Base-by-base conservation (phyloP, 2,113 vertebrate species). In the Paratilapia polleni region DNA sequence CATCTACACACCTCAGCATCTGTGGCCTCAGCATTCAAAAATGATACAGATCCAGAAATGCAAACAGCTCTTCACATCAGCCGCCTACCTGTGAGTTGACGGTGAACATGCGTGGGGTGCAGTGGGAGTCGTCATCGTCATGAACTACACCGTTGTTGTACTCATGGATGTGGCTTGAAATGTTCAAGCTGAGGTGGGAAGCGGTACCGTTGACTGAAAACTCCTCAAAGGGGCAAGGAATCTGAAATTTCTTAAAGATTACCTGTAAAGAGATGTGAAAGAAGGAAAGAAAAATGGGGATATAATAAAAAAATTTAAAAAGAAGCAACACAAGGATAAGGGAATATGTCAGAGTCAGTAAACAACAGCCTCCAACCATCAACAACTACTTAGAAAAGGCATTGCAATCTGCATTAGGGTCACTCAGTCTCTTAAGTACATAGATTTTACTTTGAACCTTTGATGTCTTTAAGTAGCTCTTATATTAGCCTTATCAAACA, bases 201-300 rank as follows among this genome's bases (percentile, higher is more conserved):
- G 81, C 49, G 0, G 97, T 98, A 80, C 58, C 5, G 77, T 99
- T 99, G 62, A 63, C 26, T 1, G 92, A 89, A 73, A 61, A 95
- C 81, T 95, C 95, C 0, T 91, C 93, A 41, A 99, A 96, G 0
- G 98, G 98, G 87, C 98, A 99, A 4, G 96, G 94, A 75, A 99
- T 96, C 82, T 98, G 97, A 78, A 99, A 99, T 94, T 96, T 99
- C 93, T 99, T 99, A 88, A 97, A 99, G 91, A 97, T 99, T 43
- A 99, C 98, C 98, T 99, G 87, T 20, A 58, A n/a, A 8, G 22
- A 75, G 4, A 79, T 24, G n/a, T n/a, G 10, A 74, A 63, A 20
- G 12, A 31, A 2, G 9, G 10, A 74, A 63, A 20, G 13, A 10
- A n/a, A 47, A 77, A 43, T 3, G 17, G 7, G 9, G 24, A 11